Evolutionary conservation across 2,113 vertebrate genomes (phyloP), one percentile per base, ranked within the genome.

Genomic region (Promerops cafer): DNA sequence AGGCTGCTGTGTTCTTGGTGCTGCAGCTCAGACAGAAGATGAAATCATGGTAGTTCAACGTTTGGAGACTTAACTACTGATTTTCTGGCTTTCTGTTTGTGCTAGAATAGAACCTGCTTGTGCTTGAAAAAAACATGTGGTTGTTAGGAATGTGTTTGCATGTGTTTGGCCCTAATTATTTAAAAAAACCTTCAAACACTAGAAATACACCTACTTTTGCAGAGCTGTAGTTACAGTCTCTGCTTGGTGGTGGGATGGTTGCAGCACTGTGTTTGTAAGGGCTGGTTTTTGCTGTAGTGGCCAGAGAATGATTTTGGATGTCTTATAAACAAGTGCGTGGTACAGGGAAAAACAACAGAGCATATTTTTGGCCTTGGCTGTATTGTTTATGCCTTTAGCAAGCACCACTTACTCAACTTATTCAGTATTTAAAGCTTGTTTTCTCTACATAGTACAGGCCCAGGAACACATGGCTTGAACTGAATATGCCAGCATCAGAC

Each of bases 1-100:
- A 96, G 91, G 77, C 83, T 87, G 76, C 72, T 92, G 80, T 95
- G 95, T 93, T 93, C 83, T 75, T 52, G 77, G 37, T 64, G 81
- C 77, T 87, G 63, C 78, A 61, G 77, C 90, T 96, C 71, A 35
- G 85, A 39, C 39, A 64, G 70, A 89, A 85, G 74, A 95, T 90
- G 89, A 94, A 96, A 93, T 96, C 91, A 88, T 59, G 70, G 78
- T 7, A 69, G 59, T 40, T 94, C 74, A 85, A n/a, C 50, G 3
- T 47, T 93, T 53, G 84, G 94, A 95, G 87, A 37, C 66, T 94
- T 91, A 85, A 84, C 89, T 80, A 54, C 59, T 94, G 83, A 47
- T 90, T 90, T 89, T 91, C 93, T 89, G 84, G 54, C 70, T 91
- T 87, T 76, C 30, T 90, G 22, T 74, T 95, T 35, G 26, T 6